Evolutionary conservation across 2,888 invertebrate species (phyloP).

Genomic region (Brenthis daphne): DNA sequence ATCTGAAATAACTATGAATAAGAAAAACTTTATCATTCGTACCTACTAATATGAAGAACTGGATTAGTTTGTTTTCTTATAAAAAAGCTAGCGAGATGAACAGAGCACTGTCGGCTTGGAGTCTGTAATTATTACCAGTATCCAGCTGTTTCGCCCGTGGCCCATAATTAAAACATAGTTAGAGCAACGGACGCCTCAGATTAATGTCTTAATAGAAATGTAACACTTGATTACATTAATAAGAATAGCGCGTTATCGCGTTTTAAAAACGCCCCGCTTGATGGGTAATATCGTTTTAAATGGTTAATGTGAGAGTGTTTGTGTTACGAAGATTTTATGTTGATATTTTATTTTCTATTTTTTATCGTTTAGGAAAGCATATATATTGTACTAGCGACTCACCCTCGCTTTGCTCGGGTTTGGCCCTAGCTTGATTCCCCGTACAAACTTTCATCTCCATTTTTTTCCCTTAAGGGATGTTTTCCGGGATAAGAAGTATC

Average conservation of each 20-base stretch:
- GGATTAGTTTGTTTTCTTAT: not conserved
- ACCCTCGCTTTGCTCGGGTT: too few relatives aligned
- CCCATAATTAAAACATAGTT: constrained; percentile 80
- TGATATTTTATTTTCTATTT: too few relatives aligned
- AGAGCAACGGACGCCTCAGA: constrained; percentile 64
- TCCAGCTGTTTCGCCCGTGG: constrained; percentile 62
- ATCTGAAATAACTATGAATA: not conserved
- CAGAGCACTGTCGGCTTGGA: constrained; percentile 53
- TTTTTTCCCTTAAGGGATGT: too few relatives aligned
- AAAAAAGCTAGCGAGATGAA: constrained; percentile 41
- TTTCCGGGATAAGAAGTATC: too few relatives aligned
- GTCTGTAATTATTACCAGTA: constrained; percentile 71
- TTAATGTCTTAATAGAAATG: constrained; percentile 78
- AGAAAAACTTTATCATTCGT: not conserved
- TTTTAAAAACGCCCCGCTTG: constrained; percentile 52
- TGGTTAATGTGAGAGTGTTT: constrained; percentile 12
- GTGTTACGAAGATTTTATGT: constrained; percentile 13
- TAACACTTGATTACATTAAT: constrained; percentile 69
- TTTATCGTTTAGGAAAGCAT: too few relatives aligned
- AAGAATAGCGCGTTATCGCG: constrained; percentile 53
- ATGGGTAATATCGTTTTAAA: constrained; percentile 55
- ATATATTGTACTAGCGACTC: too few relatives aligned
- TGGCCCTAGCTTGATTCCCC: too few relatives aligned
- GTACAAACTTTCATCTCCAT: too few relatives aligned
- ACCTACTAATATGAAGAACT: not conserved